phyloP scores from a whole-genome alignment of 2,888 invertebrate genomes.

The Folsomia manolachei region DNA sequence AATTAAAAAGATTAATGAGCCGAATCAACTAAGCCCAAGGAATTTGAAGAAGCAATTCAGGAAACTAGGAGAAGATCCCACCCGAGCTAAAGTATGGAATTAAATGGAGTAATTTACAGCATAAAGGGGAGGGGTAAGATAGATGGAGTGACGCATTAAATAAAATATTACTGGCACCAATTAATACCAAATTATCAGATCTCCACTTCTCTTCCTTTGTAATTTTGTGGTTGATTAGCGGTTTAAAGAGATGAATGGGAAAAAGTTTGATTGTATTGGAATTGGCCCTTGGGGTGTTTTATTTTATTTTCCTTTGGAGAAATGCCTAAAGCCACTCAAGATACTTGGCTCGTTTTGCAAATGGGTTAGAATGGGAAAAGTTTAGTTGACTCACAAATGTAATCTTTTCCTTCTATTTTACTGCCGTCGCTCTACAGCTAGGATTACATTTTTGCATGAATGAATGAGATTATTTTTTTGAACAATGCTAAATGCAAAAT shows the following conservation, averaged over 20 bases:
- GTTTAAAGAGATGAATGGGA: neutral
- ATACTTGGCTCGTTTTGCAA: neutral
- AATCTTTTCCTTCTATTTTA: neutral
- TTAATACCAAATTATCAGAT: slow-evolving; percentile 21
- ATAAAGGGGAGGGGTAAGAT: neutral
- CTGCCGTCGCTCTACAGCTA: too few relatives aligned
- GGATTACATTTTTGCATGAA: neutral
- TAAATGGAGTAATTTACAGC: neutral
- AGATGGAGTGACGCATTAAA: slow-evolving; percentile 11
- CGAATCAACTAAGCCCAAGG: neutral
- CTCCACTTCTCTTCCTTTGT: slow-evolving; percentile 1
- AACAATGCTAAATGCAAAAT: too few relatives aligned
- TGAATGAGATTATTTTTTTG: too few relatives aligned
- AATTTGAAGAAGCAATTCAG: too few relatives aligned
- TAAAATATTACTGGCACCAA: slow-evolving; percentile 21
- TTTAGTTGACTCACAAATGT: neutral
- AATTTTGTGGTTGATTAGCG: neutral
- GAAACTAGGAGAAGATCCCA: too few relatives aligned
- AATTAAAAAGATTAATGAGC: slow-evolving; percentile 6
- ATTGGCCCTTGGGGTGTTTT: neutral
- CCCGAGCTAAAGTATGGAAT: neutral
- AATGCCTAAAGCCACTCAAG: neutral
- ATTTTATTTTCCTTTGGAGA: neutral
- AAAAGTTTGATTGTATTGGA: neutral
- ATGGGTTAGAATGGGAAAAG: neutral